These are phyloP conservation scores for Musca vetustissima DNA, from an alignment of 1,140 invertebrate genomes.

Conservation along the genomic window DNA sequence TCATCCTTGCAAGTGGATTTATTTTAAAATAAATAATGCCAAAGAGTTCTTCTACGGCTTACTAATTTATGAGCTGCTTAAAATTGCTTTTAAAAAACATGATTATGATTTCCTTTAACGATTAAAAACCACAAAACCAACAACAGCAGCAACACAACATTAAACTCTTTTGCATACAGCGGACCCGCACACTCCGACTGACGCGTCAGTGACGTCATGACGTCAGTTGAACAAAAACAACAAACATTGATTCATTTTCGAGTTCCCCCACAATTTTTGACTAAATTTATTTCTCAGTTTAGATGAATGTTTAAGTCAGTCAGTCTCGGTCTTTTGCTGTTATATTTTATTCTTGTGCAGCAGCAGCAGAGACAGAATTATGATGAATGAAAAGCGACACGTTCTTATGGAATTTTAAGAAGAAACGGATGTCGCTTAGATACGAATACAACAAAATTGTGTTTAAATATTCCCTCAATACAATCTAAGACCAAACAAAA, in stretches of 20 bases:
- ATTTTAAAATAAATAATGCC: no score
- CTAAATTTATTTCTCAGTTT: neutral
- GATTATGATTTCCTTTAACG: conserved; percentile 19
- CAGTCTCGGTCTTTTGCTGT: neutral
- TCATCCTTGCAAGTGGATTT: no score
- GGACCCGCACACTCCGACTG: no score
- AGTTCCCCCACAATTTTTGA: neutral
- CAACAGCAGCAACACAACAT: no score
- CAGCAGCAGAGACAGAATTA: neutral
- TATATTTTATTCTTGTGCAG: neutral
- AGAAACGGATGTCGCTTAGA: conserved; percentile 21
- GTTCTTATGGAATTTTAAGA: conserved; percentile 15
- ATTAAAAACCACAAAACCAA: conserved; percentile 7
- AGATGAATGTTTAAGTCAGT: no score
- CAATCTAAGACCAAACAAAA: no score
- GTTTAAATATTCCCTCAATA: no score
- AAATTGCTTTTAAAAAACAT: conserved; percentile 20
- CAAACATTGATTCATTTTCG: neutral
- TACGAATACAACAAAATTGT: neutral
- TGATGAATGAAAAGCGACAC: conserved; percentile 24
- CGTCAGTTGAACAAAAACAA: neutral
- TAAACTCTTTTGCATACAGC: neutral
- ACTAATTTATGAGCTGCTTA: conserved; percentile 15
- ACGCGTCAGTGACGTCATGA: no score
- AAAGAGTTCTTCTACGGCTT: neutral